A percentile compares a stretch with the other conserved stretches of the same genome.
phyloP scores from a whole-genome alignment of 2,888 invertebrate genomes.

The Cerceris ruficornis region DNA sequence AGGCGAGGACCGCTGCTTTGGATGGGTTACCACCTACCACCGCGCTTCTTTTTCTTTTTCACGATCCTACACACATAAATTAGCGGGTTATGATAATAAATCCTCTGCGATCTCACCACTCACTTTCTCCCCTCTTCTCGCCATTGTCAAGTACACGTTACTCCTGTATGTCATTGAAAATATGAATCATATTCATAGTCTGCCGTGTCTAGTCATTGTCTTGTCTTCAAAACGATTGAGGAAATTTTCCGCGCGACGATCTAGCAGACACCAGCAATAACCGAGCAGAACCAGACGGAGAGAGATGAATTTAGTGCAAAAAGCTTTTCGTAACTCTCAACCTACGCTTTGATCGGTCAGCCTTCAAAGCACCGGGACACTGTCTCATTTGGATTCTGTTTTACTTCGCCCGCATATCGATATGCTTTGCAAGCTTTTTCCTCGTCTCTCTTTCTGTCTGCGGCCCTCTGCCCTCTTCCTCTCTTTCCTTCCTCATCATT shows the following conservation, averaged over 20 bases:
- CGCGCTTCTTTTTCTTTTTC: too few relatives aligned
- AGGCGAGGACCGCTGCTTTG: too few relatives aligned
- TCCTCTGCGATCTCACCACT: too few relatives aligned
- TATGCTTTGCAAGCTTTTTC: conserved; percentile 61
- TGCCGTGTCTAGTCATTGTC: conserved; percentile 4
- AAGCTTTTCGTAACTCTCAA: conserved; percentile 41
- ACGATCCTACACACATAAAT: too few relatives aligned
- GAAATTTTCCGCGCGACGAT: conserved; percentile 40
- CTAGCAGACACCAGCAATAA: conserved; percentile 54
- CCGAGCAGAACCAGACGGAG: conserved; percentile 39
- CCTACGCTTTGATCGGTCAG: conserved; percentile 72
- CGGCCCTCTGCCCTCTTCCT: conserved; percentile 13
- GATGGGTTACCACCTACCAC: too few relatives aligned
- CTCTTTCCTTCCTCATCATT: conserved; percentile 29
- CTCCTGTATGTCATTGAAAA: background rate
- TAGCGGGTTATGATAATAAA: too few relatives aligned
- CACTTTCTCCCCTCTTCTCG: too few relatives aligned
- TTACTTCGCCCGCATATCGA: conserved; percentile 78
- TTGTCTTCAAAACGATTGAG: conserved; percentile 26
- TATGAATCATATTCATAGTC: background rate
- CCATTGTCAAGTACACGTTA: too few relatives aligned
- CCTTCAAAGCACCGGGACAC: conserved; percentile 71
- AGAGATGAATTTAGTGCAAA: conserved; percentile 50
- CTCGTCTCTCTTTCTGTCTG: conserved; percentile 14
- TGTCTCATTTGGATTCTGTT: conserved; percentile 78